Evolutionary conservation across 2,888 invertebrate genomes (phyloP), one percentile per base, ranked within the genome.

Genomic region (Ganaspis brasiliensis): DNA sequence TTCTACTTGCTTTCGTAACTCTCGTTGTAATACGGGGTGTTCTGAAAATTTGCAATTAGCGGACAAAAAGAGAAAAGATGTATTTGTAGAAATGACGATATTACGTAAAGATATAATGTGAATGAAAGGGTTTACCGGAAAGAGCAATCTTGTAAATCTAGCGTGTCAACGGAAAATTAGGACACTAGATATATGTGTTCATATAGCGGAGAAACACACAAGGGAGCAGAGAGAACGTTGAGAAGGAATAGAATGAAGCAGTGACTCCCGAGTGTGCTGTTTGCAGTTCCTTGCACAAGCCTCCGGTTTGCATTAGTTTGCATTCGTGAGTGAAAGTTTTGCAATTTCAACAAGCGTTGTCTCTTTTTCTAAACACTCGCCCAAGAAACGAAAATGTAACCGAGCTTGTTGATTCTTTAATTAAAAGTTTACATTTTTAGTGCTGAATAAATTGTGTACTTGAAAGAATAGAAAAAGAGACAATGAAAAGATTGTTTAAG

Each of bases 321-420:
- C 89, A 88, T 89, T 86, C 85, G 83, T 85, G 85, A 88, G 86
- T 86, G 85, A 87, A 88, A 89, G 88, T 89, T 89, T 86, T 85
- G 87, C 85, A 87, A 89, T 89, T 89, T 87, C 85, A 87, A 87
- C 87, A 87, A 84, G 82, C 84, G 80, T 78, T 83, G 81, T 87
- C 85, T 82, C 82, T 83, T 86, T 85, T 84, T 81, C 79, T 75
- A 84, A 87, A 76, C 72, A 35, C 67, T 59, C 40, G 26, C 73
- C 55, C 59, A 57, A 71, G 45, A 31, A 19, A 14, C 40, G 16
- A 35, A 31, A 57, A 3, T 59, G 14, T 40, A 40, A 10, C 19
- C 0, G 21, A 19, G 21, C 37, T 63, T 21, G 9, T 14, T 40
- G 16, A 16, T 37, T 19, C 35, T 1, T 2, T 19, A 10, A 35